These are phyloP conservation scores for Melanostoma mellinum DNA, from an alignment of 2,888 invertebrate genomes.

Conservation along the genomic window DNA sequence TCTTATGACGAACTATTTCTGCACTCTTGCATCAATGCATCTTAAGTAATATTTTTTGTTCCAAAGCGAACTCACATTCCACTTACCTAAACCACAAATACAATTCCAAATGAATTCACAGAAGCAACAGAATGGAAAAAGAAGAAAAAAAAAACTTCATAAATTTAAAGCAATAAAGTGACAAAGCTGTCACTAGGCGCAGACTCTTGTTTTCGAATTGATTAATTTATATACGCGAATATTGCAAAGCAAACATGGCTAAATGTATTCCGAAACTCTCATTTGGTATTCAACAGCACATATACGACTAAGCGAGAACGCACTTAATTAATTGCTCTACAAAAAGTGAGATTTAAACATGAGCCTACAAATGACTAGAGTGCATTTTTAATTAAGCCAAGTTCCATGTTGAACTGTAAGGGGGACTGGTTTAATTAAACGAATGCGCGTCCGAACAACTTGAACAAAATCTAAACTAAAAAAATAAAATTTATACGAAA, in stretches of 20 bases:
- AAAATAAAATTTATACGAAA: conserved; percentile 9
- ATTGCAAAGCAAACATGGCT: conserved; percentile 19
- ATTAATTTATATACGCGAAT: conserved; percentile 20
- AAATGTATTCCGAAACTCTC: conserved; percentile 26
- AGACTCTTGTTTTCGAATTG: conserved; percentile 34
- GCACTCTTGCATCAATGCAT: no score
- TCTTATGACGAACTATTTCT: no score
- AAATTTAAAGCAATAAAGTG: conserved; percentile 47
- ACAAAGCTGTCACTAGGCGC: conserved; percentile 43
- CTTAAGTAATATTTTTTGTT: no score
- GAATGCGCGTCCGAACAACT: conserved; percentile 22
- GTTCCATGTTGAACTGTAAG: conserved; percentile 31
- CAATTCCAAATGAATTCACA: no score
- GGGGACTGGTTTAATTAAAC: conserved; percentile 11
- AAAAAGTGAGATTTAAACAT: conserved; percentile 62
- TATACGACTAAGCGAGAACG: conserved; percentile 46
- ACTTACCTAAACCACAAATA: no score
- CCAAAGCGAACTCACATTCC: no score
- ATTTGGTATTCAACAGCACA: conserved; percentile 50
- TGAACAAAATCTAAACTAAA: neutral
- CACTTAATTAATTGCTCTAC: conserved; percentile 68
- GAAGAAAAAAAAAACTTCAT: neutral
- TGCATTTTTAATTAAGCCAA: conserved; percentile 61
- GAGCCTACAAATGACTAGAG: conserved; percentile 48
- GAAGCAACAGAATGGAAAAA: neutral